Evolutionary conservation across 2,113 vertebrate species (phyloP).

Genomic region (Meriones unguiculatus): DNA sequence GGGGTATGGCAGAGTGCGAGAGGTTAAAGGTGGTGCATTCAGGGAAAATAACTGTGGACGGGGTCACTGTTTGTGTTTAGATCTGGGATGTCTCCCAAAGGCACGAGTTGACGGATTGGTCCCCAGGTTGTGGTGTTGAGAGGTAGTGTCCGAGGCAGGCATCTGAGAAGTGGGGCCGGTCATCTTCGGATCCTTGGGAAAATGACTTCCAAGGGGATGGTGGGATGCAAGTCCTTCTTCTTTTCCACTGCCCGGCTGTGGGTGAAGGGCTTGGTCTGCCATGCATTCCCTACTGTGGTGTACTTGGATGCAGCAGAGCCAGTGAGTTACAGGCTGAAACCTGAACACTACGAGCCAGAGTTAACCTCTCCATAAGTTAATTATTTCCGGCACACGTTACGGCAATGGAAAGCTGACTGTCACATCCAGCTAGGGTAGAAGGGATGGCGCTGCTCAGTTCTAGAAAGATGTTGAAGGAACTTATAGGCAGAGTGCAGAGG

Average conservation of each 20-base stretch:
- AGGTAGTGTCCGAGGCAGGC: background rate
- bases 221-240: too few species aligned
- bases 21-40: background rate
- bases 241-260: background rate
- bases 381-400: background rate
- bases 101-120: background rate
- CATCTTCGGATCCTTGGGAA: background rate
- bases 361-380: background rate
- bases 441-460: background rate
- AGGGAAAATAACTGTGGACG: background rate
- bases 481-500: background rate
- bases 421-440: background rate
- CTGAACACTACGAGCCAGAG: background rate
- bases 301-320: background rate
- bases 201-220: background rate
- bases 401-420: background rate
- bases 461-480: conserved; percentile 5
- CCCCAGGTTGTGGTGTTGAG: background rate
- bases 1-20: background rate
- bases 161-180: background rate
- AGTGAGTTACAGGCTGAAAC: background rate
- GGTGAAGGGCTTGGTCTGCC: background rate
- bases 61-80: background rate
- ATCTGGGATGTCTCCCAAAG: background rate
- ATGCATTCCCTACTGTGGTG: background rate